Percentiles rank a stretch among this genome's conserved stretches.
These are phyloP conservation scores for Cephus nigrinus DNA, from an alignment of 2,888 invertebrate species.

Conservation along the genomic window DNA sequence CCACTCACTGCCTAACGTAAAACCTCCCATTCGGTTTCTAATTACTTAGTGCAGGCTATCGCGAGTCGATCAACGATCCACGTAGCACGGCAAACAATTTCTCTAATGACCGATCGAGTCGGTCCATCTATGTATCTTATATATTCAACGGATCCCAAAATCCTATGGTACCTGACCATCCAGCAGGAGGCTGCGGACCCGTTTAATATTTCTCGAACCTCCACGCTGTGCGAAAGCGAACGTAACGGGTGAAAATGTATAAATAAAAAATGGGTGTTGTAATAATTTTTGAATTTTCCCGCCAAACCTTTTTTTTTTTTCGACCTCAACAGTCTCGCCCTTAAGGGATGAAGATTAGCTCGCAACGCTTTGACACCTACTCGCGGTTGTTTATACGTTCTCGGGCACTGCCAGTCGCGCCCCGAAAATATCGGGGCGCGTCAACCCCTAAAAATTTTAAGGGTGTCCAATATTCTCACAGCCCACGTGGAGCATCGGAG, in stretches of 20 bases:
- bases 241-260: background rate
- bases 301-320: background rate
- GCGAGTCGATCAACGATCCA: background rate
- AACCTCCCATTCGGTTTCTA: background rate
- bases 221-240: background rate
- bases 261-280: background rate
- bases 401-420: background rate
- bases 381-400: no score
- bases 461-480: background rate
- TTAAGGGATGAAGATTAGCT: background rate
- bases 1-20: background rate
- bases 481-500: background rate
- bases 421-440: background rate
- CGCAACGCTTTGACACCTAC: background rate
- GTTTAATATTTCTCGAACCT: background rate
- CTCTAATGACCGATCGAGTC: background rate
- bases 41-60: background rate
- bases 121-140: no score
- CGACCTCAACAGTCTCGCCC: background rate
- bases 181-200: background rate
- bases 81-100: background rate
- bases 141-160: background rate
- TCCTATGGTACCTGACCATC: background rate
- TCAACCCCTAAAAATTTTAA: background rate
- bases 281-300: background rate